Conservation (phyloP, 2,888 invertebrate species). For the Silvanus unidentatus region DNA sequence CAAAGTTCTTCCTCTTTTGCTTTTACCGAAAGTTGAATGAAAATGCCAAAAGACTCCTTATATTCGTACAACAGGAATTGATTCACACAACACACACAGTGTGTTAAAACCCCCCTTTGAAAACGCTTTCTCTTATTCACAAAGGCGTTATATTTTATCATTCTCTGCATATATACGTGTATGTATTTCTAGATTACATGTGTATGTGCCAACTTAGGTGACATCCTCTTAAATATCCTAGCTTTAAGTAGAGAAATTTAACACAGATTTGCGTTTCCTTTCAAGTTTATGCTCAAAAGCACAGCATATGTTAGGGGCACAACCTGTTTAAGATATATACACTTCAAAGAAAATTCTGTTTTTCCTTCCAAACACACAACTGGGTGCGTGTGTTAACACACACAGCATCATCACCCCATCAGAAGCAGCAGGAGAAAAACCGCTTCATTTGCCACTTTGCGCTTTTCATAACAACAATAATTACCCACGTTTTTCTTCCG, state of each 20-base stretch:
- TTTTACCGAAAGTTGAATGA: background rate
- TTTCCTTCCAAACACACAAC: background rate
- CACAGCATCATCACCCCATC: no score
- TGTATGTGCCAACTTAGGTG: background rate
- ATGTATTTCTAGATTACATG: no score
- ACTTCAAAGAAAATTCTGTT: conserved; percentile 14
- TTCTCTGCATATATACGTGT: no score
- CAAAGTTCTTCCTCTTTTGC: conserved; percentile 3
- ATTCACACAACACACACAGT: conserved; percentile 4
- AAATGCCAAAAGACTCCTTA: conserved; percentile 1
- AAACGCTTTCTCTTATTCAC: conserved; percentile 10
- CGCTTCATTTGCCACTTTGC: no score
- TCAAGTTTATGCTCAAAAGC: conserved; percentile 16
- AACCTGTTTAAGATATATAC: conserved; percentile 13
- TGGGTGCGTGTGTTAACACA: no score
- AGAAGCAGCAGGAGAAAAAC: no score
- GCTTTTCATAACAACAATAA: no score
- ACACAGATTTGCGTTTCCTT: conserved; percentile 19
- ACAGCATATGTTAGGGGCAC: conserved; percentile 14
- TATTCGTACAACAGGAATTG: conserved; percentile 5
- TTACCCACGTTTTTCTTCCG: no score
- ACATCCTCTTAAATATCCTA: conserved; percentile 15
- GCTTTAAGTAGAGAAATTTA: conserved; percentile 19
- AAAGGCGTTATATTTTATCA: conserved; percentile 6
- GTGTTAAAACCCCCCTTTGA: conserved; percentile 4